phyloP scores from a whole-genome alignment of 2,888 invertebrate genomes.

The Masnerella sp. region DNA sequence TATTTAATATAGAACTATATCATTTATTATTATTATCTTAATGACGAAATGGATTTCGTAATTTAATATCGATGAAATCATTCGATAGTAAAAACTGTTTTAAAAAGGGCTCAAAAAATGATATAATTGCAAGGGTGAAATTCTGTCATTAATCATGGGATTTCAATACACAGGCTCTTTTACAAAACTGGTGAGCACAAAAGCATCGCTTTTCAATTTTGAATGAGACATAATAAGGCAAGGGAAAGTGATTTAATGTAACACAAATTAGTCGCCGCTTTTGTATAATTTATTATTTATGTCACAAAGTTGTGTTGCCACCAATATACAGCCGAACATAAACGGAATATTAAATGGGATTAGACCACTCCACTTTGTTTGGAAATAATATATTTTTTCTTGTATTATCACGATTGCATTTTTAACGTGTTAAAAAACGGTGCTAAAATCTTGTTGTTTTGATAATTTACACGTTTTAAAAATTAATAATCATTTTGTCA shows the following conservation, averaged over 20 bases:
- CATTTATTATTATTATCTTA: too few species aligned
- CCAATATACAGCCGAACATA: slow-evolving; percentile 5
- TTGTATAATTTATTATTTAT: slow-evolving; percentile 38
- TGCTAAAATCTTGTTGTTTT: too few species aligned
- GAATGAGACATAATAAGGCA: slow-evolving; percentile 40
- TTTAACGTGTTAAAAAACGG: too few species aligned
- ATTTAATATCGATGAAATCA: too few species aligned
- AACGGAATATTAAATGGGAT: slow-evolving; percentile 12
- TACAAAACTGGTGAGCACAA: slow-evolving; percentile 14
- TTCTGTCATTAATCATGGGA: slow-evolving; percentile 40
- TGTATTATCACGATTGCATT: too few species aligned
- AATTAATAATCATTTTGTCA: too few species aligned
- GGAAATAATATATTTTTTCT: slow-evolving; percentile 22
- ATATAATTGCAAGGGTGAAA: slow-evolving; percentile 5
- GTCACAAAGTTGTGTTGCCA: slow-evolving; percentile 26
- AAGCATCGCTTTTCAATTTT: slow-evolving; percentile 42
- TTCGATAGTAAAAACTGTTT: too few species aligned
- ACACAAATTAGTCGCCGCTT: slow-evolving; percentile 44
- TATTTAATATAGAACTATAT: too few species aligned
- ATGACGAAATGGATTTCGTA: too few species aligned
- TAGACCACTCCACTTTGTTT: slow-evolving; percentile 17
- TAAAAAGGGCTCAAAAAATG: slow-evolving; percentile 13
- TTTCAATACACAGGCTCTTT: slow-evolving; percentile 28
- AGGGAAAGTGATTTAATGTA: slow-evolving; percentile 41
- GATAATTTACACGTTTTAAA: too few species aligned